Evolutionary conservation across 2,797 vertebrate species (phyloP), one percentile per base, ranked within the genome.

Genomic region (Novumbra hubbsi): DNA sequence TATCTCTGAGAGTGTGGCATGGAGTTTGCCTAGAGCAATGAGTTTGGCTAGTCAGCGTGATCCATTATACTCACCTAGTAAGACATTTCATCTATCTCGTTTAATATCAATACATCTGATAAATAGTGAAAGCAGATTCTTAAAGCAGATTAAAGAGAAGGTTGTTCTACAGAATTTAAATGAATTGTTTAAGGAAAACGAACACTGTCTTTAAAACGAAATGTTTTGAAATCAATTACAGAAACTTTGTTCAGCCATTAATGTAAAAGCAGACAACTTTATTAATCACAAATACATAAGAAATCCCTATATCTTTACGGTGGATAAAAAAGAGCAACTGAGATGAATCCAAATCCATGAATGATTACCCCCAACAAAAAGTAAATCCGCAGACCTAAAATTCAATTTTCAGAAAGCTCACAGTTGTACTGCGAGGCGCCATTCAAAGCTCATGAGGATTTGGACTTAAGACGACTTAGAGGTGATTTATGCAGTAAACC

Each of bases 391-490:
- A 60, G 55, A 90, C 89, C 89, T 89, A 90, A 91, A 90, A 91
- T 91, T 91, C 88, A 88, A 91, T 92, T 90, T 91, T 83, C 89
- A 79, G 78, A 80, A 87, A 90, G 89, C 89, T 90, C 80, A 85
- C 86, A 88, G 86, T 89, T 81, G 83, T 89, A 78, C 83, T 84
- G 85, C 82, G 80, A 82, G 79, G 90, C 85, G 84, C 89, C 90
- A 90, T 90, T 90, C 89, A 86, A 85, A 87, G 87, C 88, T 90
- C 87, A 81, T 84, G 82, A 91, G 88, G 92, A 92, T 90, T 92
- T 92, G 87, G 88, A 89, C 81, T 91, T 92, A 91, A 91, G 87
- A 83, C 85, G 87, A 89, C 86, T 93, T 91, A 92, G 87, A 89
- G 86, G 84, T 91, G 88, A 89, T 91, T 90, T 91, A 91, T 90